Evolutionary conservation across 2,888 invertebrate genomes (phyloP), one percentile per base, ranked within the genome.

Genomic region (Drosophila multiciliata): DNA sequence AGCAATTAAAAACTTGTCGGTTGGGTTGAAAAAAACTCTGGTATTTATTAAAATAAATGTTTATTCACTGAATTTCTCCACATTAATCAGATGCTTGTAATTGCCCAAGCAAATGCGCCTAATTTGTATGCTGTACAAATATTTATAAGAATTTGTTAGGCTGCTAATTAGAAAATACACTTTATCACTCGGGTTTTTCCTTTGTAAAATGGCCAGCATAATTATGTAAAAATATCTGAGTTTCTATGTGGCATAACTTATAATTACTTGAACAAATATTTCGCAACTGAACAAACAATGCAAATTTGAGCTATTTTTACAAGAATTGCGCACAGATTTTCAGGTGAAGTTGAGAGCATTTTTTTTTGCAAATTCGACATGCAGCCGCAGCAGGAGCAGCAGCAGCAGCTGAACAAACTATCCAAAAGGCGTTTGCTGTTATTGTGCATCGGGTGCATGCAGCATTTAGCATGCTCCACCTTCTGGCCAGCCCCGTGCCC

Each of bases 391-490:
- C 32, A 5, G 32, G 29, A 6, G 61, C n/a, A 59, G 23, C 9
- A 32, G n/a, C 48, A 50, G 70, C 76, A 80, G 77, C 72, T 76
- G 81, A 60, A 68, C 71, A 71, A 87, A 69, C 74, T 65, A 29
- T 55, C 66, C 60, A 68, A 66, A 63, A 75, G 84, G 73, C 87
- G 87, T 89, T 68, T 54, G 73, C 74, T 76, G 81, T 78, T 85
- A 83, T 87, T 89, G 79, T 79, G 75, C 83, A 77, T 32, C 70
- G 89, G 84, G 71, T 81, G 87, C 87, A 87, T 88, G 84, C 89
- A 83, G 76, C 89, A 85, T 85, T 85, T 85, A 85, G 82, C 75
- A 72, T 66, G 78, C 72, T 68, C 76, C 89, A 75, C 77, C 87
- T 83, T 74, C 73, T 65, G 68, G 26, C 59, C 70, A 68, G 62